Evolutionary conservation across 2,797 vertebrate genomes (phyloP).

Genomic region (Eospalax fontanierii): DNA sequence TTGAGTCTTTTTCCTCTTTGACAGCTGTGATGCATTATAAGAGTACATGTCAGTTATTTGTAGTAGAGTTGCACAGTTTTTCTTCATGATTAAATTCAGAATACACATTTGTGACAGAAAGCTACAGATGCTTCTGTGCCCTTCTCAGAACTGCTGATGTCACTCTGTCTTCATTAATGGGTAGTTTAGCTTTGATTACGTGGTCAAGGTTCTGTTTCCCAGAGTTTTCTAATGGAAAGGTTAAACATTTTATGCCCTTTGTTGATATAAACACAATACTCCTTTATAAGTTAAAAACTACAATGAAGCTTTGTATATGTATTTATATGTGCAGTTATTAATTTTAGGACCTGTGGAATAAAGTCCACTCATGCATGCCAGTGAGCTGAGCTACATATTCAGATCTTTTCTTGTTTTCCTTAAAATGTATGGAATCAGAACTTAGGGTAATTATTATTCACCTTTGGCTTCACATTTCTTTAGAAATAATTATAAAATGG

Average conservation of each 20-base stretch:
- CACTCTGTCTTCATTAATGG: background rate
- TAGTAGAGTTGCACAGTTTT: background rate
- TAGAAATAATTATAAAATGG: constrained; percentile 48
- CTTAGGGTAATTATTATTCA: background rate
- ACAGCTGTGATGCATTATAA: background rate
- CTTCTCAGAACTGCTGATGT: background rate
- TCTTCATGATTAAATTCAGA: background rate
- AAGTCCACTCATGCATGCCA: background rate
- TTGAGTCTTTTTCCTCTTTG: background rate
- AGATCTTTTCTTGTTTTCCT: background rate
- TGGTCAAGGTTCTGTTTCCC: background rate
- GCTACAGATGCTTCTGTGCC: background rate
- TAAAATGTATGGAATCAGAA: background rate
- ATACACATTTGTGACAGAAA: background rate
- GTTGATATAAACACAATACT: background rate
- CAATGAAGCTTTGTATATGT: background rate
- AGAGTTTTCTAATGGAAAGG: background rate
- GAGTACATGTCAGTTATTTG: background rate
- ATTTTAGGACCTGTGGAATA: background rate
- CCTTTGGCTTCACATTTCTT: constrained; percentile 46
- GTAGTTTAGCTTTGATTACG: background rate
- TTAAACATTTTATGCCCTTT: constrained; percentile 6
- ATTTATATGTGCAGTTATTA: background rate
- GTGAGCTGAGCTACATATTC: background rate
- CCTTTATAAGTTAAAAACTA: background rate